Conservation (phyloP, 2,113 vertebrate species). For the Pomatorhinus ruficollis region DNA sequence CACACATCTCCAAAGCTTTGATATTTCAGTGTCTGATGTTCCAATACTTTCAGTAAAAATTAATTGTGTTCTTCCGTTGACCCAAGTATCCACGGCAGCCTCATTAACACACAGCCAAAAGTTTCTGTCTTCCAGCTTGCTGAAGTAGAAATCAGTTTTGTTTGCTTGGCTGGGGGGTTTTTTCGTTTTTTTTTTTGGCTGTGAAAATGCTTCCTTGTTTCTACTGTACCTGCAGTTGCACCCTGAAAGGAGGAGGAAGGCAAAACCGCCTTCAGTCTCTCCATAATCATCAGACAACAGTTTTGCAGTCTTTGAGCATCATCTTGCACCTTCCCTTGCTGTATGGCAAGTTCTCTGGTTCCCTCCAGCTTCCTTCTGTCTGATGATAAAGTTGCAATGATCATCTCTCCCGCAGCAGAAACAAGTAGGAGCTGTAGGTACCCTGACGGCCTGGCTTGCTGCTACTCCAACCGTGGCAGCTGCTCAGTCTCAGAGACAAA, state of each 20-base stretch:
- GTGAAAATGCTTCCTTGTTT: background rate
- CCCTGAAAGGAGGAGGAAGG: background rate
- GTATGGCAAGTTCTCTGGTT: background rate
- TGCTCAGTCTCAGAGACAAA: background rate
- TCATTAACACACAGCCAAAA: background rate
- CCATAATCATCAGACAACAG: background rate
- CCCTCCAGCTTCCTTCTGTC: background rate
- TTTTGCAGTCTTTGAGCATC: background rate
- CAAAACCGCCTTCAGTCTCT: background rate
- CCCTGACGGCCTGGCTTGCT: background rate
- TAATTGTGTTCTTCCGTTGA: background rate
- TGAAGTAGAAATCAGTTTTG: background rate
- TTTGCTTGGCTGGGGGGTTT: background rate
- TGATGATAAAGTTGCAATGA: background rate
- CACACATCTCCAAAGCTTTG: background rate
- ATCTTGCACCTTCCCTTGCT: background rate
- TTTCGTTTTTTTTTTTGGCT: background rate
- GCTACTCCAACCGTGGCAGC: background rate
- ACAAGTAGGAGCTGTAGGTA: background rate
- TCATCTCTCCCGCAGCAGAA: background rate
- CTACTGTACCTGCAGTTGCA: background rate
- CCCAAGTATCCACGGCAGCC: background rate
- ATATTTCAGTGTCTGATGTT: background rate
- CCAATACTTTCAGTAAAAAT: background rate
- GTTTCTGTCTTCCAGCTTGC: background rate